These are phyloP conservation scores for Periophthalmus magnuspinnatus DNA, from an alignment of 2,797 vertebrate species.

Conservation along the genomic window DNA sequence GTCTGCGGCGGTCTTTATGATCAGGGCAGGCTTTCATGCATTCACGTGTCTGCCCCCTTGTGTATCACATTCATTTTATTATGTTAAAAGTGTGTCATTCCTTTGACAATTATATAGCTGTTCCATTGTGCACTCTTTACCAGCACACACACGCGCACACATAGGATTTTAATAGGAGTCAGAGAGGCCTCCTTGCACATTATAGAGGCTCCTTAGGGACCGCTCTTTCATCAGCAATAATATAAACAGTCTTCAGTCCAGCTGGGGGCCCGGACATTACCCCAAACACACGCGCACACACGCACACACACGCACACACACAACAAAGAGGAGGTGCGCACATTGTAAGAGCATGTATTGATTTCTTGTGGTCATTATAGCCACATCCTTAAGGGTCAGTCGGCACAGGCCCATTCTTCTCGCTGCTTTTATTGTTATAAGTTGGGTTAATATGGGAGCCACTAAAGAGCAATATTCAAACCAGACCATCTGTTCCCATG, in stretches of 20 bases:
- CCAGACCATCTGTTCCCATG: slow-evolving; percentile 49
- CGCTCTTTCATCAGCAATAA: slow-evolving; percentile 67
- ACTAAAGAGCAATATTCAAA: slow-evolving; percentile 41
- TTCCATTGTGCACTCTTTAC: slow-evolving; percentile 40
- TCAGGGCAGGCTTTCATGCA: slow-evolving; percentile 30
- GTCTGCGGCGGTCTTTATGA: slow-evolving; percentile 39
- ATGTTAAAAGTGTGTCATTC: slow-evolving; percentile 57
- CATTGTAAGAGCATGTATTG: slow-evolving; percentile 16
- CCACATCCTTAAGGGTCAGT: slow-evolving; percentile 18
- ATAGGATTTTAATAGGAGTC: slow-evolving; percentile 62
- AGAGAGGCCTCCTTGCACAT: slow-evolving; percentile 60
- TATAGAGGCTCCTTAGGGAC: slow-evolving; percentile 58
- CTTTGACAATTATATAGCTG: slow-evolving; percentile 60
- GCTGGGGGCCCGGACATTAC: slow-evolving; percentile 50
- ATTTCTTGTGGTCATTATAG: slow-evolving; percentile 28
- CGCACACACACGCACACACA: too few species aligned
- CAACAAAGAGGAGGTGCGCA: slow-evolving; percentile 2
- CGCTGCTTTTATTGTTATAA: slow-evolving; percentile 20
- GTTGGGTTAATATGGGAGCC: slow-evolving; percentile 26
- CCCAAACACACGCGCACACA: slow-evolving; percentile 24
- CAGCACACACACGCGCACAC: slow-evolving; percentile 4
- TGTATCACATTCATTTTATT: slow-evolving; percentile 53
- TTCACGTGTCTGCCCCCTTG: slow-evolving; percentile 29
- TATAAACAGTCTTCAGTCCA: slow-evolving; percentile 70
- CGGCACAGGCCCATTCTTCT: neutral